Evolutionary conservation across 2,888 invertebrate genomes (phyloP), one percentile per base, ranked within the genome.

Genomic region (Stenolophus ochropezus): DNA sequence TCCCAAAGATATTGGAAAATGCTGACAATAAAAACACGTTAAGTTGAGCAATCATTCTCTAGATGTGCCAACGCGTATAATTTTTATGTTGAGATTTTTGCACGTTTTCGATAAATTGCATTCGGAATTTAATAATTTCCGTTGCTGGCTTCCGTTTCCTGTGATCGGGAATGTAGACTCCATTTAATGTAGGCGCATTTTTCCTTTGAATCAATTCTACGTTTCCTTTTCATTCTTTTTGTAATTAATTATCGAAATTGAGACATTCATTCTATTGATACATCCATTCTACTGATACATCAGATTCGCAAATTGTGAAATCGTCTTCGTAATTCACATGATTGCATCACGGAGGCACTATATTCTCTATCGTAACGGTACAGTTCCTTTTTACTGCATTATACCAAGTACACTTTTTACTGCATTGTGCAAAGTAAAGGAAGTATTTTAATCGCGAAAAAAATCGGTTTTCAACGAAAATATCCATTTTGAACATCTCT

Each of bases 91-190:
- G 65, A 58, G 65, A 65, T 65, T 27, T 65, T 65, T 69, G 65
- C 65, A 69, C 65, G 65, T 69, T 69, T 69, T 69, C 65, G 33
- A 69, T 69, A 69, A 69, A 69, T 33, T 69, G 65, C 65, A 69
- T 69, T 16, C 42, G 65, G 65, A 69, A 69, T 69, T 69, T 69
- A 69, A 69, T 69, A 69, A 69, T 69, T 69, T 69, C 65, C 33
- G 65, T 69, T 69, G 18, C 33, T 20, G 27, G 33, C 18, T 18
- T 69, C 33, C 65, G 14, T 33, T 69, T 69, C 18, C 33, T 20
- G 33, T 69, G 16, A 69, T 69, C 33, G 27, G 33, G 65, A 69
- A 69, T 69, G 65, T 69, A 69, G 58, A 69, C 33, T 69, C 65
- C 65, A 25, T 61, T 61, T 61, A 61, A 14, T 25, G 61, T 61